Conservation (phyloP, 2,888 invertebrate genomes). For the Micropterix aruncella region DNA sequence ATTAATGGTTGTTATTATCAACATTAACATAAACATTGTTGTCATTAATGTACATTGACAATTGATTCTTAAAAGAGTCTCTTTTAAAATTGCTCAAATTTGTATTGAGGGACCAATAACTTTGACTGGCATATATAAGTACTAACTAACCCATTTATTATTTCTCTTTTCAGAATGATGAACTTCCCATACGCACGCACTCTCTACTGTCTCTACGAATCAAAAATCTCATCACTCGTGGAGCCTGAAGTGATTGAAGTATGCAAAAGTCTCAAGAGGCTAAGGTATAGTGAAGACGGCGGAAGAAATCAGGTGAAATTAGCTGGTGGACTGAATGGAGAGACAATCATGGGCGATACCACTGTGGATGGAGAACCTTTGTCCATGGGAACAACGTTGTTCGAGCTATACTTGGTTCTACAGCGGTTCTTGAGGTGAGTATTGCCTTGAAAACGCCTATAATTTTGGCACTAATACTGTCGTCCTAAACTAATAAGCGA, state of each 20-base stretch:
- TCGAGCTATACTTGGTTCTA: conserved; percentile 82
- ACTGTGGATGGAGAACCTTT: conserved; percentile 47
- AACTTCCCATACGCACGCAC: conserved; percentile 59
- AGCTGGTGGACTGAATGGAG: conserved; percentile 39
- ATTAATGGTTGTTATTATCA: too few species aligned
- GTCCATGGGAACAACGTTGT: conserved; percentile 74
- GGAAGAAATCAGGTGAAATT: conserved; percentile 24
- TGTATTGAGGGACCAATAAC: too few species aligned
- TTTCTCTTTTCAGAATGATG: conserved; percentile 41
- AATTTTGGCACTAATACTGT: too few species aligned
- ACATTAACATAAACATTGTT: too few species aligned
- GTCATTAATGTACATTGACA: too few species aligned
- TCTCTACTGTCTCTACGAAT: conserved; percentile 59
- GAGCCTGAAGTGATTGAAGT: conserved; percentile 58
- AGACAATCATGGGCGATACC: conserved; percentile 30
- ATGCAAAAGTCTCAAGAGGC: conserved; percentile 56
- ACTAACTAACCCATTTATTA: conserved; percentile 7
- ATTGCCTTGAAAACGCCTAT: too few species aligned
- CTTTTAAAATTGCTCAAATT: too few species aligned
- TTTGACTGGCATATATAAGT: background rate
- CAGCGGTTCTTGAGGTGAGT: conserved; percentile 71
- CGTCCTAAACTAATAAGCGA: too few species aligned
- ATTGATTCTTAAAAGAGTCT: too few species aligned
- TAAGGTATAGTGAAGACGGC: conserved; percentile 37
- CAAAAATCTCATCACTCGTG: conserved; percentile 52